Percentiles rank a stretch among this genome's conserved stretches.
Conservation (phyloP, 2,888 invertebrate species). For the Timema podura region DNA sequence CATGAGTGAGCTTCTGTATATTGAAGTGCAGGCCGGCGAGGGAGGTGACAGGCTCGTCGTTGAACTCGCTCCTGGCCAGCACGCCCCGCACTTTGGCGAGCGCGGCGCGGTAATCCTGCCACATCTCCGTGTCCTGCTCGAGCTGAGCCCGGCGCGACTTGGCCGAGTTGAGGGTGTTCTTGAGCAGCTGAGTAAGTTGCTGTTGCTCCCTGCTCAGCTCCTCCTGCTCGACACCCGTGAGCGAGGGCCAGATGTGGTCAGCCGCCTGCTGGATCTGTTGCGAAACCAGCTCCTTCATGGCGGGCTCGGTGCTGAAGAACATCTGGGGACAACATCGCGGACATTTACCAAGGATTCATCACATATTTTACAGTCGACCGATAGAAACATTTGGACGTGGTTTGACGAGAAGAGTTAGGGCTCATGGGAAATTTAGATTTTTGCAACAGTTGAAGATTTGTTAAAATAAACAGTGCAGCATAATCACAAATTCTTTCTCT, state of each 20-base stretch:
- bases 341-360: too few relatives aligned
- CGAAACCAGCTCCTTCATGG: constrained; percentile 73
- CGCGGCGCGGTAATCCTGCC: constrained; percentile 78
- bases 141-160: constrained; percentile 73
- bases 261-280: constrained; percentile 78
- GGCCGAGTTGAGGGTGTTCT: constrained; percentile 78
- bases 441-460: too few relatives aligned
- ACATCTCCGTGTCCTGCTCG: constrained; percentile 77
- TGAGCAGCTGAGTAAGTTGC: constrained; percentile 72
- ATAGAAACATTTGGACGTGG: too few relatives aligned
- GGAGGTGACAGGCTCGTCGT: constrained; percentile 72
- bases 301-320: constrained; percentile 75
- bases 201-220: constrained; percentile 78
- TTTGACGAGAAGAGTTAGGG: too few relatives aligned
- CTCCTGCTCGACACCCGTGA: constrained; percentile 75
- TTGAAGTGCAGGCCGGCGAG: constrained; percentile 79
- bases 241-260: constrained; percentile 84
- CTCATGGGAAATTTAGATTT: too few relatives aligned
- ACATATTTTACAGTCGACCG: too few relatives aligned
- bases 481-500: too few relatives aligned
- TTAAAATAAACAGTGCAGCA: too few relatives aligned
- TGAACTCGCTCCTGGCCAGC: constrained; percentile 68
- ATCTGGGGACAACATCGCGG: constrained; percentile 45
- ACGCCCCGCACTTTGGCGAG: constrained; percentile 73
- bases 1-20: constrained; percentile 76